Percentiles rank a stretch among this genome's conserved stretches.
Conservation (phyloP, 2,113 vertebrate species). For the Ciconia maguari region DNA sequence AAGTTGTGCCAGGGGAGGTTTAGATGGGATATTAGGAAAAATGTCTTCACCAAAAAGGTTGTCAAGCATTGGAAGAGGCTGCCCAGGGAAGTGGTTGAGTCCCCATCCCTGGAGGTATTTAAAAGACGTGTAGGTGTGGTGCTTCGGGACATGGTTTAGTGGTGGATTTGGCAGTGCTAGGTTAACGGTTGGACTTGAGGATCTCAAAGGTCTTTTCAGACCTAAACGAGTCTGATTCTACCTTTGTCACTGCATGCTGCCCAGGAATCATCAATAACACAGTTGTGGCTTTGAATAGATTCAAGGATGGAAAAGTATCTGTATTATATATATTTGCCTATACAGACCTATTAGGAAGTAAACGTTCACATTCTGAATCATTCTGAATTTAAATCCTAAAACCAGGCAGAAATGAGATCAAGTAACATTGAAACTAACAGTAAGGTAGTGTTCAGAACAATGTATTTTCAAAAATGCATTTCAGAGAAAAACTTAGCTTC, state of each 20-base stretch:
- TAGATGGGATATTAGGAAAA: too few relatives aligned
- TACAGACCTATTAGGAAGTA: neutral
- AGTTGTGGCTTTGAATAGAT: neutral
- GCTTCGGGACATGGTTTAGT: too few relatives aligned
- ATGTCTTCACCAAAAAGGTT: too few relatives aligned
- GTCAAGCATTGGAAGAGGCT: too few relatives aligned
- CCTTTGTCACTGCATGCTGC: neutral
- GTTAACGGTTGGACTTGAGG: too few relatives aligned
- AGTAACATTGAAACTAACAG: neutral
- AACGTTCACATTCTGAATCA: neutral
- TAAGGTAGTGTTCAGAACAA: neutral
- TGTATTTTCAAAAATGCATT: neutral
- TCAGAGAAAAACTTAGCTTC: neutral
- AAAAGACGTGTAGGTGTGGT: too few relatives aligned
- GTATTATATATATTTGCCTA: neutral
- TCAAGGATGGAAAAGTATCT: neutral
- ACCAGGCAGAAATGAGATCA: neutral
- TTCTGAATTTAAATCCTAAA: neutral
- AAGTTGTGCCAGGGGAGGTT: too few relatives aligned
- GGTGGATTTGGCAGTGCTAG: too few relatives aligned
- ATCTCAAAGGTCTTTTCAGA: too few relatives aligned
- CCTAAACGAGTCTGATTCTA: too few relatives aligned
- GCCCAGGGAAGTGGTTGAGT: too few relatives aligned
- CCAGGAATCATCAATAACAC: neutral
- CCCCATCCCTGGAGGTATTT: too few relatives aligned